Base-by-base conservation (phyloP, 2,113 vertebrate species). In the Indri indri region DNA sequence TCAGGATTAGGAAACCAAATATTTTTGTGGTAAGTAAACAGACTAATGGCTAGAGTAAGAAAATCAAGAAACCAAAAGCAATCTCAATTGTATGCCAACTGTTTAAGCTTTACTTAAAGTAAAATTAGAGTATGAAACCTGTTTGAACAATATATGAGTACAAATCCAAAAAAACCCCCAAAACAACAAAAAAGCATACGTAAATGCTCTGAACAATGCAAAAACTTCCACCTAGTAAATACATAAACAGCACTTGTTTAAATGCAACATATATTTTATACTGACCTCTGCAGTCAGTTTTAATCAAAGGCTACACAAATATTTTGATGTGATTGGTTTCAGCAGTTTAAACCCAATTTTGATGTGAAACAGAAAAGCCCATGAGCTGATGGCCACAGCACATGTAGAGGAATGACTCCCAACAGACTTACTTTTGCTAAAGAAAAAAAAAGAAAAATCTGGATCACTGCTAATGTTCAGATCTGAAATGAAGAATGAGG, bases 51-150 rank as follows among this genome's bases (percentile, higher is more conserved):
- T 77, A 94, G 88, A 88, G 79, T 92, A 96, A 92, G 88, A 96
- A 95, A 97, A 95, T 94, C 50, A 93, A 71, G 94, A 96, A 97
- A 97, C 76, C 63, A 90, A 97, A 97, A 96, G 45, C 82, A 97
- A 92, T 89, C 37, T 77, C 77, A 96, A 68, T 93, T 88, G 34
- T 96, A 97, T 82, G 95, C 94, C 97, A 98, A 96, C 57, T 90
- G 63, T 97, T 97, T 94, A 95, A 98, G 98, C 95, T 98, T 98
- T 98, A 98, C 98, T 98, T 96, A 92, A 97, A 98, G 94, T 95
- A 97, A 93, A 97, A 94, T 90, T 95, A 92, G 96, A 98, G 83
- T 96, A 96, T 97, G 97, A 98, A 98, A 97, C 93, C 97, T 87
- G 40, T 93, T 90, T 87, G 97, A 98, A 98, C 96, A 96, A 65